Conservation (phyloP, 1,140 invertebrate species). For the Drosophila funebris region DNA sequence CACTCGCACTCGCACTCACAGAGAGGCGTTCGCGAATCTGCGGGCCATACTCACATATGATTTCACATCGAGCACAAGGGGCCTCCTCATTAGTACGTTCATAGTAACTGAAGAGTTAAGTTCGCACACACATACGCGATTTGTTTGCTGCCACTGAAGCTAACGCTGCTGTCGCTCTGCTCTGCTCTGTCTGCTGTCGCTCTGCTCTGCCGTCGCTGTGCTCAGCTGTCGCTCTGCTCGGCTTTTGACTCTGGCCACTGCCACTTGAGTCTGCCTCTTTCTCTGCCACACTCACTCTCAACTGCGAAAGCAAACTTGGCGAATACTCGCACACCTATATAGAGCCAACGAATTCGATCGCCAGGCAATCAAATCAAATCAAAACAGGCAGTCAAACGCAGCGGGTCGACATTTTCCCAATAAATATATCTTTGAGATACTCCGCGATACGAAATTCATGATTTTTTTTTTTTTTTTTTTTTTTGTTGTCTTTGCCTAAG, state of each 20-base stretch:
- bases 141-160: constrained; percentile 3
- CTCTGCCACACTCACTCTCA: constrained; percentile 3
- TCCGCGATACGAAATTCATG: constrained; percentile 3
- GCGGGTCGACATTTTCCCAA: constrained; percentile 61
- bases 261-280: background rate
- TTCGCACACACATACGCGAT: constrained; percentile 38
- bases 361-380: constrained; percentile 65
- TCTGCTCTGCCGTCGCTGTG: background rate
- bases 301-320: constrained; percentile 28
- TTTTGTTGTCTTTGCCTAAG: background rate
- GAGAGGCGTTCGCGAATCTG: constrained; percentile 2
- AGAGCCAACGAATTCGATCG: constrained; percentile 53
- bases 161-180: background rate
- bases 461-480: background rate
- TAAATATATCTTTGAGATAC: constrained; percentile 16
- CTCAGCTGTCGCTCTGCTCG: background rate
- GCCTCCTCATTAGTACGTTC: constrained; percentile 73
- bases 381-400: constrained; percentile 69
- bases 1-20: constrained; percentile 11
- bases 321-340: constrained; percentile 17
- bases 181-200: background rate
- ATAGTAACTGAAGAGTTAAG: constrained; percentile 71
- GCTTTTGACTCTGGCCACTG: too few species aligned
- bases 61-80: constrained; percentile 5
- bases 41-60: constrained; percentile 8